Percentiles rank a stretch among this genome's conserved stretches.
Conservation (phyloP, 2,113 vertebrate genomes). For the Chaenogobius annularis region DNA sequence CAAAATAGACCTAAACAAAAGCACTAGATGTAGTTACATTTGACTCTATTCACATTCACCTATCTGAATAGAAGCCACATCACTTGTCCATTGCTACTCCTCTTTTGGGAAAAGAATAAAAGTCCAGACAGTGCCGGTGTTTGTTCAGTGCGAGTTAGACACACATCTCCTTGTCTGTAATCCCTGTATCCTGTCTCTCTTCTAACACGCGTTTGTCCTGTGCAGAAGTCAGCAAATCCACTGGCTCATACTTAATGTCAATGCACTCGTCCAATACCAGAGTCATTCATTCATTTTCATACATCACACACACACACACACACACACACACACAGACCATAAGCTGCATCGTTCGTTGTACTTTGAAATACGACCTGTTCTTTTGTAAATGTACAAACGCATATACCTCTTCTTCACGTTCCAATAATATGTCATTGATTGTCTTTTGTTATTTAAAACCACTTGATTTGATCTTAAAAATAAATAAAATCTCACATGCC, state of each 20-base stretch:
- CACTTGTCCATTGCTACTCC: slow-evolving; percentile 3
- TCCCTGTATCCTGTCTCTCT: slow-evolving; percentile 25
- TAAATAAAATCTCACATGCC: too few relatives aligned
- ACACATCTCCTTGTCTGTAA: slow-evolving; percentile 10
- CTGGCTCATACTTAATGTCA: not conserved
- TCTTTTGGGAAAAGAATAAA: not conserved
- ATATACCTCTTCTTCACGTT: too few relatives aligned
- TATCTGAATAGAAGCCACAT: slow-evolving; percentile 5
- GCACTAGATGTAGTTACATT: not conserved
- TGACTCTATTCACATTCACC: not conserved
- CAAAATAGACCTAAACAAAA: too few relatives aligned
- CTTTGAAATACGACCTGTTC: too few relatives aligned
- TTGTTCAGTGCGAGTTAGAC: slow-evolving; percentile 12
- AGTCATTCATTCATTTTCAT: not conserved
- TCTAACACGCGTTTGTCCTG: slow-evolving; percentile 20
- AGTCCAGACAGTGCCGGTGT: slow-evolving; percentile 34
- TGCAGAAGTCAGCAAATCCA: not conserved
- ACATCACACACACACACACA: too few relatives aligned
- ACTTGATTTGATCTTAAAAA: too few relatives aligned
- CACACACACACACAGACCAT: too few relatives aligned
- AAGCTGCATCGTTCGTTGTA: too few relatives aligned
- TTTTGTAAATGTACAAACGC: too few relatives aligned
- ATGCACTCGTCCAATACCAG: not conserved
- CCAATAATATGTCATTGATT: too few relatives aligned
- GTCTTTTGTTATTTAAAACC: too few relatives aligned